phyloP scores from a whole-genome alignment of 2,888 invertebrate species.

The Cosmorhoe ocellata region DNA sequence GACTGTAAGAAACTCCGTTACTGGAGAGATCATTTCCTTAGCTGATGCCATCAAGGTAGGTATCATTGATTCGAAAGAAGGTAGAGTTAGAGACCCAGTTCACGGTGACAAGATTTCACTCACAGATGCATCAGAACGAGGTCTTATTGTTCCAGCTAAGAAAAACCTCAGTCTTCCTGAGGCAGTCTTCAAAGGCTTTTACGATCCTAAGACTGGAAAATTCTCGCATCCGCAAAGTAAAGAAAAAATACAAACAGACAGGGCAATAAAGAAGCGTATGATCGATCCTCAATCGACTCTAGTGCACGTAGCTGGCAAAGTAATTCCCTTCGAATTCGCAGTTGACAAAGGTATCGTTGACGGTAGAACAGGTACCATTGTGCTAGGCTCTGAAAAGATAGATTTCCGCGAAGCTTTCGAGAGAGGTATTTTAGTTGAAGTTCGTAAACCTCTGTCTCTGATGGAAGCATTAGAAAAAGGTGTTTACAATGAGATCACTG shows the following conservation, averaged over 20 bases:
- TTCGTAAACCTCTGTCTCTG: slow-evolving; percentile 90
- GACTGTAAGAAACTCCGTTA: slow-evolving; percentile 90
- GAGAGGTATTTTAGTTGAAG: slow-evolving; percentile 90
- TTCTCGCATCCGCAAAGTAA: slow-evolving; percentile 91
- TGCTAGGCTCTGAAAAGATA: slow-evolving; percentile 84
- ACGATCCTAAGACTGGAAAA: slow-evolving; percentile 92
- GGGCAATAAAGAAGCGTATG: slow-evolving; percentile 92
- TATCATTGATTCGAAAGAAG: slow-evolving; percentile 89
- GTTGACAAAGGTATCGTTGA: slow-evolving; percentile 90
- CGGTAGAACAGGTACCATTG: slow-evolving; percentile 87
- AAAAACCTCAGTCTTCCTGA: slow-evolving; percentile 92
- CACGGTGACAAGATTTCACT: slow-evolving; percentile 89
- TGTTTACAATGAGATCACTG: slow-evolving; percentile 89
- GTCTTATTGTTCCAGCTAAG: slow-evolving; percentile 91
- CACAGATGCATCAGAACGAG: slow-evolving; percentile 92
- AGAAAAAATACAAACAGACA: slow-evolving; percentile 90
- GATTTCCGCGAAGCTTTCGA: slow-evolving; percentile 94
- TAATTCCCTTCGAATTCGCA: slow-evolving; percentile 92
- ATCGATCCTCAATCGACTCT: slow-evolving; percentile 93
- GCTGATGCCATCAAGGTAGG: slow-evolving; percentile 90
- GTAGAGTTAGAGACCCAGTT: slow-evolving; percentile 89
- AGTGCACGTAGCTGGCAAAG: slow-evolving; percentile 90
- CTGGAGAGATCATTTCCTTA: slow-evolving; percentile 90
- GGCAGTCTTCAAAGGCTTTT: slow-evolving; percentile 95
- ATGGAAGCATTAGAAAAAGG: slow-evolving; percentile 92